Conservation (phyloP, 2,113 vertebrate species). For the Heterotis niloticus region DNA sequence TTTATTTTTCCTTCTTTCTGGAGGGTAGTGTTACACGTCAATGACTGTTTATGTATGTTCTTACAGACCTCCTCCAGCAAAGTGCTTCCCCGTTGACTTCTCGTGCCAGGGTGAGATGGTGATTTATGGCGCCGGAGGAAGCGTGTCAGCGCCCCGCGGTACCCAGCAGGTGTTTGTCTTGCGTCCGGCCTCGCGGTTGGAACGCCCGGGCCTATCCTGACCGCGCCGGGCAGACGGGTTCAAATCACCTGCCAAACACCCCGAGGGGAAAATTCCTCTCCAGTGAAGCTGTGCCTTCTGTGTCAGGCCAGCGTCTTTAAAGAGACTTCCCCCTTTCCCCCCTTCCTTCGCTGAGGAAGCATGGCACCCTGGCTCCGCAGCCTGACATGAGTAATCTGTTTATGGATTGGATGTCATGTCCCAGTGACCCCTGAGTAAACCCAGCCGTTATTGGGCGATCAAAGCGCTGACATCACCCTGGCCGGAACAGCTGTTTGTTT, state of each 20-base stretch:
- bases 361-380: constrained; percentile 23
- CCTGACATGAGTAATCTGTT: constrained; percentile 47
- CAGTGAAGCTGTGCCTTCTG: constrained; percentile 36
- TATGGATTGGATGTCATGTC: constrained; percentile 49
- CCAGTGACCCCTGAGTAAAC: constrained; percentile 59
- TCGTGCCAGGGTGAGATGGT: constrained; percentile 21
- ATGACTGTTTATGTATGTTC: constrained; percentile 31
- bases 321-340: not conserved
- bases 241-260: constrained; percentile 29
- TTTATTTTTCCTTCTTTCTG: constrained; percentile 1
- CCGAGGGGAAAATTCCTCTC: constrained; percentile 38
- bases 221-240: constrained; percentile 21
- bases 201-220: constrained; percentile 15
- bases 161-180: not conserved
- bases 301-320: constrained; percentile 9
- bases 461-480: constrained; percentile 56
- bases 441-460: constrained; percentile 48
- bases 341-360: constrained; percentile 13
- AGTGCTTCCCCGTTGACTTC: constrained; percentile 1
- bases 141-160: too few relatives aligned
- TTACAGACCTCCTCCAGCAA: constrained; percentile 21
- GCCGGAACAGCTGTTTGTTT: constrained; percentile 61
- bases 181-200: constrained; percentile 16
- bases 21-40: constrained; percentile 29
- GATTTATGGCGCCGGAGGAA: constrained; percentile 14